These are phyloP conservation scores for Mycalesis mineus DNA, from an alignment of 2,888 invertebrate species.

Conservation along the genomic window DNA sequence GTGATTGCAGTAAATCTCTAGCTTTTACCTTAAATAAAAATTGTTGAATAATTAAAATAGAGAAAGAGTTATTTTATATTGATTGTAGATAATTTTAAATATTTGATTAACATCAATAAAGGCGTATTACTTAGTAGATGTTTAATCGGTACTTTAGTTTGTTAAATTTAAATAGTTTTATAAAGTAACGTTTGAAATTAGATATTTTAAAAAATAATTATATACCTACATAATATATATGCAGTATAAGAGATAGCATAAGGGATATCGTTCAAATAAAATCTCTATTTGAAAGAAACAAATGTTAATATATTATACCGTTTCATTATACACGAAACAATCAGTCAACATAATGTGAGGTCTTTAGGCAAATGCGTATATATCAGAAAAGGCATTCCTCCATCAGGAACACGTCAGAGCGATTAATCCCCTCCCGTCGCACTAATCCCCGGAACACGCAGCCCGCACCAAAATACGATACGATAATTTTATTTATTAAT, in stretches of 20 bases:
- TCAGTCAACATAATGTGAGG: constrained; percentile 20
- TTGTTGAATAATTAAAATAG: too few species aligned
- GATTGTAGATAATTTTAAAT: too few species aligned
- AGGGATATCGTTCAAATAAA: neutral
- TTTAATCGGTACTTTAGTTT: too few species aligned
- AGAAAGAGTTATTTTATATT: too few species aligned
- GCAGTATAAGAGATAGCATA: too few species aligned
- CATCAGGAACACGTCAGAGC: constrained; percentile 61
- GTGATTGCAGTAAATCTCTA: too few species aligned
- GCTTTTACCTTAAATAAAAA: too few species aligned
- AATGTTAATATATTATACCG: neutral
- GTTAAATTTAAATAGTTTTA: too few species aligned
- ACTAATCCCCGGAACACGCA: constrained; percentile 61
- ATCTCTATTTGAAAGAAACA: neutral
- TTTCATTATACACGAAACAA: constrained; percentile 10
- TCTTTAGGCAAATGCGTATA: constrained; percentile 26
- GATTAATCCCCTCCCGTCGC: constrained; percentile 51
- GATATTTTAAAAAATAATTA: too few species aligned
- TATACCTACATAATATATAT: neutral
- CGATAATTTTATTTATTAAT: constrained; percentile 46
- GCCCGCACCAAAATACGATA: constrained; percentile 53
- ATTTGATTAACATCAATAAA: too few species aligned
- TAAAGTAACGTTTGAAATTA: too few species aligned
- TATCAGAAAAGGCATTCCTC: constrained; percentile 34
- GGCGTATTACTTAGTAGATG: too few species aligned